phyloP scores from a whole-genome alignment of 30 jellyfish, hydroid and myxozoan genomes.

The Aurelia sp. region DNA sequence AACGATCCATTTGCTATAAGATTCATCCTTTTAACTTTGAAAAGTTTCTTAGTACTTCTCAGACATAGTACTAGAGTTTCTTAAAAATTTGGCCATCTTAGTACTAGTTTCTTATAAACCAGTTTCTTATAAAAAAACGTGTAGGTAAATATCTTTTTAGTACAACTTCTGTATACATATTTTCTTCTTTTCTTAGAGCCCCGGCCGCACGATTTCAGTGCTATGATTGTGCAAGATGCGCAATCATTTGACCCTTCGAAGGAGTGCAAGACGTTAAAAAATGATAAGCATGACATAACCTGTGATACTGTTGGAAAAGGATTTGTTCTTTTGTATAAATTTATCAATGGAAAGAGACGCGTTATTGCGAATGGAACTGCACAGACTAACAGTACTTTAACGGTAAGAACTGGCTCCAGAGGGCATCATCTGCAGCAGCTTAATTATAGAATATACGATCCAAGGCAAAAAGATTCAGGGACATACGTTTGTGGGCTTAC shows the following conservation, averaged over 20 bases:
- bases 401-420: background rate
- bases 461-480: background rate
- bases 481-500: background rate
- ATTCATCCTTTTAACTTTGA: too few relatives aligned
- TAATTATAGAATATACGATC: background rate
- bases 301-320: slow-evolving; percentile 31
- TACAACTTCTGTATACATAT: background rate
- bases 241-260: background rate
- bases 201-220: slow-evolving; percentile 9
- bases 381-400: background rate
- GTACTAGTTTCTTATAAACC: too few relatives aligned
- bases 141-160: background rate
- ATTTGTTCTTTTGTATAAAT: background rate
- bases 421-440: slow-evolving; percentile 2
- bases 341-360: background rate
- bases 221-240: background rate
- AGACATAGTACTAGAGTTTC: too few relatives aligned
- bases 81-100: too few relatives aligned
- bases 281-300: slow-evolving; percentile 7
- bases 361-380: background rate
- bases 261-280: slow-evolving; percentile 10
- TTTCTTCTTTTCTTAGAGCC: background rate
- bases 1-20: too few relatives aligned
- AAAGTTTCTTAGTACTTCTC: too few relatives aligned
- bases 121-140: too few relatives aligned